These are phyloP conservation scores for Chionomys nivalis DNA, from an alignment of 2,113 vertebrate species.

Conservation along the genomic window DNA sequence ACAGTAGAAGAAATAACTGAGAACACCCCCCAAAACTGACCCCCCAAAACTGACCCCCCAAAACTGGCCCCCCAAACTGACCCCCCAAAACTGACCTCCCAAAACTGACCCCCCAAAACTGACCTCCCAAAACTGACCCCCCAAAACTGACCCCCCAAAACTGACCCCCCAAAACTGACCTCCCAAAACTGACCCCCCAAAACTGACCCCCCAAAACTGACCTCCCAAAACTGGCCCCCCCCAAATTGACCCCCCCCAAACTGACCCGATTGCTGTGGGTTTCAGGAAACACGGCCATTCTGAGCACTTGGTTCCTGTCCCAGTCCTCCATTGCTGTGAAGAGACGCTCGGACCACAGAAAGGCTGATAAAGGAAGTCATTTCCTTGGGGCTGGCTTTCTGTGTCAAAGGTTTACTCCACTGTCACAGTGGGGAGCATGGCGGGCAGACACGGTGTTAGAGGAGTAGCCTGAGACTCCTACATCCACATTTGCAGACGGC, in stretches of 20 bases:
- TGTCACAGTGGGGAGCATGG: neutral
- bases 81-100: neutral
- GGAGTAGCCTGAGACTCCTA: neutral
- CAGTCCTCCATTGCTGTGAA: no score
- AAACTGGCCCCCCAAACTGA: no score
- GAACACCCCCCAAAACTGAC: no score
- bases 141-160: neutral
- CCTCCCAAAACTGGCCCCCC: neutral
- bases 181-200: no score
- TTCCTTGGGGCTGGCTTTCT: neutral
- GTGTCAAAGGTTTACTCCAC: neutral
- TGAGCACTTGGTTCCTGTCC: neutral
- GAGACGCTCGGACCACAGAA: neutral
- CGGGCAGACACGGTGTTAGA: neutral
- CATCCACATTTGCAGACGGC: neutral
- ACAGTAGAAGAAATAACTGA: neutral
- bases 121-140: no score
- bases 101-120: neutral
- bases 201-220: no score
- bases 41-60: neutral
- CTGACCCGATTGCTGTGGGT: accelerated
- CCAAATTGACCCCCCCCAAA: no score
- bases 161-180: neutral
- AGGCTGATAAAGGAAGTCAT: neutral
- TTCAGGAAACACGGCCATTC: neutral